These are phyloP conservation scores for Cottoperca gobio DNA, from an alignment of 2,797 vertebrate genomes.

Conservation along the genomic window DNA sequence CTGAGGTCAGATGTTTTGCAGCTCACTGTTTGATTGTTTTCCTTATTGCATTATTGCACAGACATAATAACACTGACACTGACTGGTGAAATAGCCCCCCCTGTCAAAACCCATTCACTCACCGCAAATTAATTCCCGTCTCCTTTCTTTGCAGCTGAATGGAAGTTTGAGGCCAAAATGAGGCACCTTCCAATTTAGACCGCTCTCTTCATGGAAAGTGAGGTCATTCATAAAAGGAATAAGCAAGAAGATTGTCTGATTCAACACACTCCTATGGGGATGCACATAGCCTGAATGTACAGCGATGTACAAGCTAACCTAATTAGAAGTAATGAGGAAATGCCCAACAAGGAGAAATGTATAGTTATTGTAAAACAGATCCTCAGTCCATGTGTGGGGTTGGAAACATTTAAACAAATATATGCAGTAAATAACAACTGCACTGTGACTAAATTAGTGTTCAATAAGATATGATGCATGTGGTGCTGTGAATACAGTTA, in stretches of 20 bases:
- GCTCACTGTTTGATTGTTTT: slow-evolving; percentile 68
- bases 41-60: slow-evolving; percentile 61
- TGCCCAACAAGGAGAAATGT: slow-evolving; percentile 15
- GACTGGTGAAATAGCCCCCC: slow-evolving; percentile 64
- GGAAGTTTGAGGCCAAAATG: slow-evolving; percentile 65
- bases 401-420: slow-evolving; percentile 37
- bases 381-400: background rate
- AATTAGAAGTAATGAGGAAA: slow-evolving; percentile 65
- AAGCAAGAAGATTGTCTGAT: slow-evolving; percentile 54
- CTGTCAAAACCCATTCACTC: slow-evolving; percentile 74
- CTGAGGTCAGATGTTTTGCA: slow-evolving; percentile 67
- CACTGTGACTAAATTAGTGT: slow-evolving; percentile 46
- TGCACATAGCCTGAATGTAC: slow-evolving; percentile 33
- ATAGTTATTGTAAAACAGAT: slow-evolving; percentile 19
- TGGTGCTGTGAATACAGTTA: slow-evolving; percentile 39
- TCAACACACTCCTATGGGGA: slow-evolving; percentile 41
- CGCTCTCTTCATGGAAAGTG: slow-evolving; percentile 35
- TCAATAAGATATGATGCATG: slow-evolving; percentile 56
- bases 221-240: slow-evolving; percentile 63
- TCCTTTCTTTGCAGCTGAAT: slow-evolving; percentile 51
- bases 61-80: slow-evolving; percentile 55
- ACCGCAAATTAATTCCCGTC: slow-evolving; percentile 69
- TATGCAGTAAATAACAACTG: slow-evolving; percentile 42
- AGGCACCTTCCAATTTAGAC: slow-evolving; percentile 65
- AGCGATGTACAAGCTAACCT: slow-evolving; percentile 42